phyloP scores from a whole-genome alignment of 2,888 invertebrate genomes.

The Myopa testacea region DNA sequence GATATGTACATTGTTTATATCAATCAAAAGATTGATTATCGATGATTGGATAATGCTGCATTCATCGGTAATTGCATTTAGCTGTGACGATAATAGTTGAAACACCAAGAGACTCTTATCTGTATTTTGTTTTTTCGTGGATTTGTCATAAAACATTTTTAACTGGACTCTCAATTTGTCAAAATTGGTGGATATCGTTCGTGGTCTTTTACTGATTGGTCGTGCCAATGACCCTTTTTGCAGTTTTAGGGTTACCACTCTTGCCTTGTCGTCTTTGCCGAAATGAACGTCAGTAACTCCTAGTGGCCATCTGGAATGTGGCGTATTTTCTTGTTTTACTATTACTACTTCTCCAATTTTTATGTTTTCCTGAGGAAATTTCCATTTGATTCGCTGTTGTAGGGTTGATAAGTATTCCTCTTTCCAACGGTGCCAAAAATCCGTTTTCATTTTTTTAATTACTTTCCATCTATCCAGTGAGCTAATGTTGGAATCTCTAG shows the following conservation, averaged over 20 bases:
- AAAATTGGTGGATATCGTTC: conserved; percentile 30
- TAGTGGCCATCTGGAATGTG: conserved; percentile 27
- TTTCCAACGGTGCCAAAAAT: conserved; percentile 31
- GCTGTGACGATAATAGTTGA: too few relatives aligned
- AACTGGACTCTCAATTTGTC: not conserved
- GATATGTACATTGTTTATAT: too few relatives aligned
- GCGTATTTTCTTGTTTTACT: conserved; percentile 27
- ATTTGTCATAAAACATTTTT: not conserved
- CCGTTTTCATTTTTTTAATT: not conserved
- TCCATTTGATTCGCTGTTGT: not conserved
- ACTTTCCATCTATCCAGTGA: conserved; percentile 9
- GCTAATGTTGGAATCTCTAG: not conserved
- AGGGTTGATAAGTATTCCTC: not conserved
- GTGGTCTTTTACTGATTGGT: conserved; percentile 23
- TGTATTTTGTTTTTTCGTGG: too few relatives aligned
- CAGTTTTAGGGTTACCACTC: not conserved
- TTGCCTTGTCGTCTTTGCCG: conserved; percentile 16
- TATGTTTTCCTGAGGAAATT: conserved; percentile 3
- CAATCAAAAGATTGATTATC: too few relatives aligned
- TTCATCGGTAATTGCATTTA: too few relatives aligned
- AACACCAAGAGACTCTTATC: too few relatives aligned
- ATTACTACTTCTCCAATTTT: conserved; percentile 25
- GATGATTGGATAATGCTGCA: too few relatives aligned
- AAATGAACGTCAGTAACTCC: conserved; percentile 20
- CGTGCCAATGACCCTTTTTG: not conserved